A percentile compares a stretch with the other conserved stretches of the same genome.
Evolutionary conservation across 2,888 invertebrate species (phyloP).

Genomic region (Muschampia plurimacula): DNA sequence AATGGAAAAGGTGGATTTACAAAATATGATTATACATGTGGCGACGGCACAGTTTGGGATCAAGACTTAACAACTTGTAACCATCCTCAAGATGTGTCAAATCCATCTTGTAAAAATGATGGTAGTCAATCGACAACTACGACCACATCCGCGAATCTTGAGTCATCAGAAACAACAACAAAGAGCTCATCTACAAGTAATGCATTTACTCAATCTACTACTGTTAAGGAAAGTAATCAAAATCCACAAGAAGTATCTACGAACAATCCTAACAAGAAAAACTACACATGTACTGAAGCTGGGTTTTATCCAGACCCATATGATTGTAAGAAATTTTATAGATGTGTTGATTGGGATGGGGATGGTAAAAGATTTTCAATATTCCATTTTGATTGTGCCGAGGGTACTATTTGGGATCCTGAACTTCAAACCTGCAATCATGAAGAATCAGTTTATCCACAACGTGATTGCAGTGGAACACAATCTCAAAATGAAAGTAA

Average conservation of each 20-base stretch:
- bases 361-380: slow-evolving; percentile 85
- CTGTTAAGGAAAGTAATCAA: slow-evolving; percentile 39
- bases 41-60: slow-evolving; percentile 92
- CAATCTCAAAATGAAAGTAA: slow-evolving; percentile 58
- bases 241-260: slow-evolving; percentile 58
- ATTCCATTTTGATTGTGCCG: slow-evolving; percentile 88
- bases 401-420: slow-evolving; percentile 91
- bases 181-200: slow-evolving; percentile 45
- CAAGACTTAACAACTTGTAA: slow-evolving; percentile 84
- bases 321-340: slow-evolving; percentile 88
- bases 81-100: slow-evolving; percentile 72
- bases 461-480: slow-evolving; percentile 70
- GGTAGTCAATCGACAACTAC: slow-evolving; percentile 29
- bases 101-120: slow-evolving; percentile 63
- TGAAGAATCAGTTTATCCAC: slow-evolving; percentile 87
- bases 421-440: slow-evolving; percentile 88
- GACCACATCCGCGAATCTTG: slow-evolving; percentile 47
- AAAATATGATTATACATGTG: slow-evolving; percentile 90
- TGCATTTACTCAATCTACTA: slow-evolving; percentile 41
- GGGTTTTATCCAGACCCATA: slow-evolving; percentile 87
- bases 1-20: slow-evolving; percentile 86
- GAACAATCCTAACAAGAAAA: slow-evolving; percentile 59
- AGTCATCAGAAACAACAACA: slow-evolving; percentile 45
- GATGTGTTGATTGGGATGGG: slow-evolving; percentile 87
- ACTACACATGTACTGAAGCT: slow-evolving; percentile 81